Percentiles rank a stretch among this genome's conserved stretches.
Conservation (phyloP, 2,113 vertebrate genomes). For the Fregetta grallaria region DNA sequence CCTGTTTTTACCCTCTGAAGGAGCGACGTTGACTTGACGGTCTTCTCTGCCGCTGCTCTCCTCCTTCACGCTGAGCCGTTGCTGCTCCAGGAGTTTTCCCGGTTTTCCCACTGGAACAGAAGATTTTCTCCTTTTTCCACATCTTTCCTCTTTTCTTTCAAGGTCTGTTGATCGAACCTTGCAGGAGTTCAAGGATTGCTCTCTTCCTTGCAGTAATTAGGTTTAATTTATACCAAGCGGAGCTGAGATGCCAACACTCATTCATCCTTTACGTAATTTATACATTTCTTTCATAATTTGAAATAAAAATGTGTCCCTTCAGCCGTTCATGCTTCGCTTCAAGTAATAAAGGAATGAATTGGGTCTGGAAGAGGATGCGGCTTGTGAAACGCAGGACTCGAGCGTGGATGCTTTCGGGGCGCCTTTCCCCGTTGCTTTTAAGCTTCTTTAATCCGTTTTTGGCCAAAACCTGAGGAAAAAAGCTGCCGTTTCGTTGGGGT, state of each 20-base stretch:
- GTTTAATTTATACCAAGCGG: too few relatives aligned
- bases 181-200: not conserved
- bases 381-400: not conserved
- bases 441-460: not conserved
- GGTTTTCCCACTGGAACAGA: not conserved
- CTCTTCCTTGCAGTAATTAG: not conserved
- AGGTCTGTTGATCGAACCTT: fast-evolving
- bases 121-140: not conserved
- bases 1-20: fast-evolving
- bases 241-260: fast-evolving
- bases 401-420: fast-evolving
- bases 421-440: not conserved
- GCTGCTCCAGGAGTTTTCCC: not conserved
- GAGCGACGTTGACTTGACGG: not conserved
- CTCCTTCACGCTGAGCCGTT: fast-evolving
- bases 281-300: not conserved
- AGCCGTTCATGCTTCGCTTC: fast-evolving
- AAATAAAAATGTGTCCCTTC: fast-evolving
- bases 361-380: fast-evolving
- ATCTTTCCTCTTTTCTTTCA: not conserved
- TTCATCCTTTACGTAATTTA: fast-evolving
- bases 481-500: fast-evolving
- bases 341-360: not conserved
- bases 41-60: fast-evolving
- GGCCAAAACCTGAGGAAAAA: not conserved